Evolutionary conservation across 2,113 vertebrate species (phyloP), one percentile per base, ranked within the genome.

Genomic region (Aphelocoma coerulescens): DNA sequence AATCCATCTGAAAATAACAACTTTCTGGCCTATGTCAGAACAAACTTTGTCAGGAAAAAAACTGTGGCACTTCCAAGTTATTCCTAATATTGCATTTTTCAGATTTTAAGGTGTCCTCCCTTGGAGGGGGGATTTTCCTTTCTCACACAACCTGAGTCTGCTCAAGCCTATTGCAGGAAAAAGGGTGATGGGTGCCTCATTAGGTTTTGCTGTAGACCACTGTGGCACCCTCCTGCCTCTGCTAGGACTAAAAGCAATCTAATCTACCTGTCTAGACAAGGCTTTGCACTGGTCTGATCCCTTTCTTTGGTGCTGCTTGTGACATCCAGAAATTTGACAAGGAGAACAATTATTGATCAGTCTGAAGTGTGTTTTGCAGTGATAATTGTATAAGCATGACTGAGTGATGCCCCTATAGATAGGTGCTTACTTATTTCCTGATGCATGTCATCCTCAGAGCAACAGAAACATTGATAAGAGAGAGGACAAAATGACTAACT

Each of bases 281-380:
- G 92, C 94, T 96, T 97, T 97, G 75, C 83, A 82, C 81, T 66
- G 75, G 89, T 95, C 93, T 96, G 88, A 91, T 94, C 89, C 95
- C 74, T 85, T 68, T 94, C 89, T 85, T 92, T 88, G 88, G 88
- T 86, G 77, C 89, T 87, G 71, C 81, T 90, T 93, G 71, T 86
- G 82, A 91, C 92, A 95, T 95, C 89, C 75, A 94, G 95, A 96
- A 95, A 96, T 97, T 96, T 97, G 97, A 97, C 95, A 97, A 96
- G 93, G 87, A 95, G 96, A 95, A 95, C 89, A 96, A 93, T 92
- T 96, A 97, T 97, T 97, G 97, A 97, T 97, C 93, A 84, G 76
- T 77, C 88, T 58, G 63, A 94, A 90, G 95, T 95, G 91, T 96
- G 96, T 95, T 96, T 96, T 89, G 93, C 93, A 91, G 84, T 92